phyloP scores from a whole-genome alignment of 2,888 invertebrate genomes.

The Lapara coniferarum region DNA sequence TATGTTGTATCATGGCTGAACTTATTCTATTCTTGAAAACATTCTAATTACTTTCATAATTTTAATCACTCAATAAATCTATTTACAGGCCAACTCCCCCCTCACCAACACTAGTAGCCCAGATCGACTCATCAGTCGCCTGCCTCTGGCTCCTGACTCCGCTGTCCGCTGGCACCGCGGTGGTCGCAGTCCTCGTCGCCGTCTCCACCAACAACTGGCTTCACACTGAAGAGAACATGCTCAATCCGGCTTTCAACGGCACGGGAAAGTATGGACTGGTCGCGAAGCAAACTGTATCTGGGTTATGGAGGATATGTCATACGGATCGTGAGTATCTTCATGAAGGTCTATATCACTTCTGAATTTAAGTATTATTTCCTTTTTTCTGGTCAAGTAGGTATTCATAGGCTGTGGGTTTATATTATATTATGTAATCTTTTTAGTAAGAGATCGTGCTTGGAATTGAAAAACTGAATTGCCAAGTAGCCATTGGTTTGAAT shows the following conservation, averaged over 20 bases:
- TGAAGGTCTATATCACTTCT: background rate
- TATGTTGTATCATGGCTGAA: too few species aligned
- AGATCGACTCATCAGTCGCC: constrained; percentile 85
- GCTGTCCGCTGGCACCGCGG: constrained; percentile 87
- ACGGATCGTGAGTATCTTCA: constrained; percentile 88
- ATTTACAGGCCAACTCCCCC: constrained; percentile 75
- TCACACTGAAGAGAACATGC: constrained; percentile 93
- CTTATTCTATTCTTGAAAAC: too few species aligned
- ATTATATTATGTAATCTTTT: too few species aligned
- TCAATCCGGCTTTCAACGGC: constrained; percentile 90
- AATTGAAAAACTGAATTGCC: too few species aligned
- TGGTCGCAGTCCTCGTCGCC: constrained; percentile 88
- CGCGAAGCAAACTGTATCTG: constrained; percentile 90
- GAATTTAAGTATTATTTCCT: too few species aligned
- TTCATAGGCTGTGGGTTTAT: too few species aligned
- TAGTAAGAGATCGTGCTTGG: too few species aligned
- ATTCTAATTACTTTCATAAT: background rate
- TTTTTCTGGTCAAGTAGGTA: too few species aligned
- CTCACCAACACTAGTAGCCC: constrained; percentile 72
- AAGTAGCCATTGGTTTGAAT: too few species aligned
- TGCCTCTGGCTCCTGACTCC: constrained; percentile 86
- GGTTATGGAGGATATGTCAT: constrained; percentile 91
- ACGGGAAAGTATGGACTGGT: constrained; percentile 88
- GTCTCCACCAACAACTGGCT: constrained; percentile 93
- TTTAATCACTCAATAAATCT: background rate